phyloP scores from a whole-genome alignment of 2,797 vertebrate genomes.

The Anguilla pacifica region DNA sequence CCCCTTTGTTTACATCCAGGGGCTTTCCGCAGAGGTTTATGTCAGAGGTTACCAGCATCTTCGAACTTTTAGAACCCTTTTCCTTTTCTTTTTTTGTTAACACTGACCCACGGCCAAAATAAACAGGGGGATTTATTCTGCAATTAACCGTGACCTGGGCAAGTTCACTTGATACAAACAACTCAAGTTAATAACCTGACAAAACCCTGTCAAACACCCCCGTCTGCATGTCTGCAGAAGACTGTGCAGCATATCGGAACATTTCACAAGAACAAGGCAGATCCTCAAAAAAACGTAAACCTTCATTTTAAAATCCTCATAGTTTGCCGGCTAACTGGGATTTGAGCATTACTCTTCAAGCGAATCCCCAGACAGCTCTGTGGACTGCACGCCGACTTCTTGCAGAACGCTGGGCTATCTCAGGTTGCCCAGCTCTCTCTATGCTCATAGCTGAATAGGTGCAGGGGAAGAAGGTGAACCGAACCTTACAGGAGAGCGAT shows the following conservation, averaged over 20 bases:
- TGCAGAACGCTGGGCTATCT: conserved; percentile 3
- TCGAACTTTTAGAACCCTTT: background rate
- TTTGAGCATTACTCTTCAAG: background rate
- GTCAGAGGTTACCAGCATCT: conserved; percentile 21
- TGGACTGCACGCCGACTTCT: background rate
- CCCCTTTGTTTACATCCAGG: conserved; percentile 33
- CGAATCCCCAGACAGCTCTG: background rate
- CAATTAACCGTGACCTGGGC: conserved; percentile 55
- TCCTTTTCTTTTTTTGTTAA: conserved; percentile 19
- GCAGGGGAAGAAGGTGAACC: background rate
- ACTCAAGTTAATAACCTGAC: conserved; percentile 52
- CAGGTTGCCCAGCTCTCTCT: background rate
- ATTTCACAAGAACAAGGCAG: background rate
- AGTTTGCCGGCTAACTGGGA: background rate
- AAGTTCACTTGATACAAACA: conserved; percentile 51
- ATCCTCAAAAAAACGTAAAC: background rate
- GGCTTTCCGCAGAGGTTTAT: conserved; percentile 26
- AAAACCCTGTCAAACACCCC: conserved; percentile 46
- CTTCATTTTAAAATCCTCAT: background rate
- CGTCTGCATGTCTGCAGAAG: background rate
- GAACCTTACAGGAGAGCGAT: background rate
- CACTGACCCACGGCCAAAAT: conserved; percentile 44
- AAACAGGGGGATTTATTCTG: conserved; percentile 51
- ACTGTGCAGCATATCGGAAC: background rate
- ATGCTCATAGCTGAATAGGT: background rate